Conservation (phyloP, 1,140 invertebrate genomes). For the Tyrophagus putrescentiae region DNA sequence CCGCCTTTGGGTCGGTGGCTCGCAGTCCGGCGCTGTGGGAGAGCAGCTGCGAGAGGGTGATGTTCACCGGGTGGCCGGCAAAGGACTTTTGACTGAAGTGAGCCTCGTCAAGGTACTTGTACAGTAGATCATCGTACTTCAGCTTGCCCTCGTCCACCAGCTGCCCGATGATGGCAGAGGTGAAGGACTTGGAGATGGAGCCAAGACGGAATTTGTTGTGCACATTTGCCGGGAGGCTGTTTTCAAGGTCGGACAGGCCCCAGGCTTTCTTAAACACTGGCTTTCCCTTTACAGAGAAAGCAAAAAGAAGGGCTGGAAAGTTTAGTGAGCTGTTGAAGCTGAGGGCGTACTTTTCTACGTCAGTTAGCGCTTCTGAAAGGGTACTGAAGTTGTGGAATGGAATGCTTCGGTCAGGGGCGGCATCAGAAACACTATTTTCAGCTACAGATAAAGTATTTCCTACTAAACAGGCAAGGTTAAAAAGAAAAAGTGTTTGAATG, state of each 20-base stretch:
- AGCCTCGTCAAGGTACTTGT: neutral
- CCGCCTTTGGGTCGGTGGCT: neutral
- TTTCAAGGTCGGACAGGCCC: neutral
- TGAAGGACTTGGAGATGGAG: conserved; percentile 47
- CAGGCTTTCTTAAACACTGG: neutral
- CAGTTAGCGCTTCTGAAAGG: neutral
- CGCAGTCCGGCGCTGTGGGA: neutral
- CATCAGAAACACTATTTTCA: too few species aligned
- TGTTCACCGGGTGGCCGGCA: neutral
- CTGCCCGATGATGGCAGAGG: conserved; percentile 40
- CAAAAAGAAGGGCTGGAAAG: neutral
- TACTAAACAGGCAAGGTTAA: too few species aligned
- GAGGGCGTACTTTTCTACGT: neutral
- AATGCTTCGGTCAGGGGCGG: too few species aligned
- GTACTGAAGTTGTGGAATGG: neutral
- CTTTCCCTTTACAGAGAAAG: neutral
- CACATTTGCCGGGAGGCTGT: neutral
- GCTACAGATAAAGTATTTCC: too few species aligned
- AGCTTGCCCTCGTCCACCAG: conserved; percentile 41
- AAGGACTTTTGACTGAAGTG: neutral
- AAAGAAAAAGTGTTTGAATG: too few species aligned
- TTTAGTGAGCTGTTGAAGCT: neutral
- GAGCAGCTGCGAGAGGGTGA: neutral
- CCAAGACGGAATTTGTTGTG: conserved; percentile 37
- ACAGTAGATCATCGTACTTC: conserved; percentile 33